Base-by-base conservation (phyloP, 2,888 invertebrate genomes). In the Phlogophora meticulosa region DNA sequence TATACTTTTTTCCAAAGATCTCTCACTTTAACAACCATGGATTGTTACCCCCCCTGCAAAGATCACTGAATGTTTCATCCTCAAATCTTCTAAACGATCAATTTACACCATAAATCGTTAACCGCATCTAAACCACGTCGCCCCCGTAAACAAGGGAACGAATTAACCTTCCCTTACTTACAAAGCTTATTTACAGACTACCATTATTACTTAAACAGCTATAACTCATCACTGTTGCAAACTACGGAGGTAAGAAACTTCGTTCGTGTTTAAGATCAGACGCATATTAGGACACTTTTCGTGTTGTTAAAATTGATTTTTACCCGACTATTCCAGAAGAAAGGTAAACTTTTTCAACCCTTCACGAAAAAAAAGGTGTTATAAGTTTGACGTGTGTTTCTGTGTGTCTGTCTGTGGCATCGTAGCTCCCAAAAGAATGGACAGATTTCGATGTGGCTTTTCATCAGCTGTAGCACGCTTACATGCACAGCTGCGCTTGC, bases 161-260 rank as follows among this genome's bases (percentile, higher is more conserved):
- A 70, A 72, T 72, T 69, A 76, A 73, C 61, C 48, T 38, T 42
- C 55, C 49, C 64, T 53, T 51, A 53, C 64, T 80, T 53, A 61
- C 52, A 46, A 40, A 58, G 55, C 17, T 63, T 78, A 76, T 80
- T 72, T 69, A 72, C 65, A 63, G 68, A 66, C 69, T 36, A 46
- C 49, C 62, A 62, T 76, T 72, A 76, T 72, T 73, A 62, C 62
- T 72, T 58, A 70, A 64, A 80, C 61, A 67, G 49, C 61, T 58
- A 70, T 79, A 80, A 70, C 62, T 76, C 77, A 80, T 73, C 66
- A 53, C 61, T 58, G 67, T 68, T 72, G 22, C 59, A 34, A 63
- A 80, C 72, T 76, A 58, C 24, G 40, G 42, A 59, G 51, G 59
- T 61, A 62, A 28, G 63, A 66, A 79, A 71, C 64, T 78, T 68